Base-by-base conservation (phyloP, 2,797 vertebrate species). In the Crocodylus rhombifer region DNA sequence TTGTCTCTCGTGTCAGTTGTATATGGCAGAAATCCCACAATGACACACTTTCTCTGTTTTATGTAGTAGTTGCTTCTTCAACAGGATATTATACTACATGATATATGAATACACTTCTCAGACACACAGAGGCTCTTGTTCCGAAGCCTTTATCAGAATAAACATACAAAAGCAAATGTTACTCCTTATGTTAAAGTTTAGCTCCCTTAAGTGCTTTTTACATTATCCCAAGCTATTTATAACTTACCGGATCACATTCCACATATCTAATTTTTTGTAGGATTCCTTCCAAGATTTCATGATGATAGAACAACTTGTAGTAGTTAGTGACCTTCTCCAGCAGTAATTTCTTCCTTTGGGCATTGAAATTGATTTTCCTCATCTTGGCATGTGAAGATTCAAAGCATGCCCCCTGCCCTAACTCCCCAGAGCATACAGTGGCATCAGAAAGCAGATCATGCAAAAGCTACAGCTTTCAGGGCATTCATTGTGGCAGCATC, bases 361-460 rank as follows among this genome's bases (percentile, higher is more conserved):
- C 83, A 77, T 74, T 89, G 93, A 61, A 94, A 98, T 98, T n/a
- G 94, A 98, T 98, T 97, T 97, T 95, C 88, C 90, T 97, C 92
- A 14, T 96, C 62, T 88, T 95, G 94, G 92, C 63, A 64, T 63
- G 78, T 33, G 84, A 96, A 96, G 92, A 97, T 91, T 95, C 96
- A 83, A 88, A 96, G 93, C 15, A 3, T 91, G 92, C 91, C 94
- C 93, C 93, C 94, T 96, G 93, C 93, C 95, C 96, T 80, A 56
- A 28, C n/a, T 97, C 91, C 97, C 95, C 36, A 0, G 95, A 97
- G 97, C 55, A 65, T 81, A 62, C 0, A 1, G 92, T 95, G 90
- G 62, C 93, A 87, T 77, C 1, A 4, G 85, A 80, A 51, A 77
- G 90, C 84, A 75, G 88, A 84, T 83, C 71, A 1, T 5, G 64